These are phyloP conservation scores for Melanaphis sacchari DNA, from an alignment of 1,140 invertebrate species.

Conservation along the genomic window DNA sequence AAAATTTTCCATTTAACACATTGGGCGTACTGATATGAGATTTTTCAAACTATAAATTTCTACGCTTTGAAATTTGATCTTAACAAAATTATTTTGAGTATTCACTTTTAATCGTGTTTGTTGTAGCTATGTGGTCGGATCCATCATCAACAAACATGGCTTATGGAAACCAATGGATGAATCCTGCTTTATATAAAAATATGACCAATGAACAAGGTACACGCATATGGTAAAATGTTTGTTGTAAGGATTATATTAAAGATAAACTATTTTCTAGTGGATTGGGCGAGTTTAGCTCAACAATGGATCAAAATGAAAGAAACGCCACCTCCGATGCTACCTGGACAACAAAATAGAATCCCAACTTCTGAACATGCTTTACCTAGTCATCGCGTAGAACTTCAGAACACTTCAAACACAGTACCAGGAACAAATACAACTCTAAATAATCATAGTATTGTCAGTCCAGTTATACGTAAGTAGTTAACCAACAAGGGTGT, in stretches of 20 bases:
- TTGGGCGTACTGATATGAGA: background rate
- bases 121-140: conserved; percentile 19
- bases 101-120: background rate
- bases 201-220: conserved; percentile 68
- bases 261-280: conserved; percentile 69
- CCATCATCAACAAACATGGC: conserved; percentile 48
- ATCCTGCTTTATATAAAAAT: conserved; percentile 74
- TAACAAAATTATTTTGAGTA: background rate
- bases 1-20: background rate
- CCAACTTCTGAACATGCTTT: conserved; percentile 61
- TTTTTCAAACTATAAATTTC: background rate
- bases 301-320: conserved; percentile 99
- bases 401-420: conserved; percentile 58
- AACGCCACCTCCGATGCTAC: conserved; percentile 64
- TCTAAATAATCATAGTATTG: background rate
- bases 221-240: background rate
- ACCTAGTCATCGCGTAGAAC: conserved; percentile 61
- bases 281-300: conserved; percentile 94
- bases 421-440: background rate
- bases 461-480: background rate
- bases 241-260: background rate
- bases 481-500: background rate
- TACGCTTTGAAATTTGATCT: background rate
- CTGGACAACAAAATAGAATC: conserved; percentile 64
- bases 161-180: conserved; percentile 69